These are phyloP conservation scores for Phoebastria nigripes DNA, from an alignment of 2,797 vertebrate genomes.

Conservation along the genomic window DNA sequence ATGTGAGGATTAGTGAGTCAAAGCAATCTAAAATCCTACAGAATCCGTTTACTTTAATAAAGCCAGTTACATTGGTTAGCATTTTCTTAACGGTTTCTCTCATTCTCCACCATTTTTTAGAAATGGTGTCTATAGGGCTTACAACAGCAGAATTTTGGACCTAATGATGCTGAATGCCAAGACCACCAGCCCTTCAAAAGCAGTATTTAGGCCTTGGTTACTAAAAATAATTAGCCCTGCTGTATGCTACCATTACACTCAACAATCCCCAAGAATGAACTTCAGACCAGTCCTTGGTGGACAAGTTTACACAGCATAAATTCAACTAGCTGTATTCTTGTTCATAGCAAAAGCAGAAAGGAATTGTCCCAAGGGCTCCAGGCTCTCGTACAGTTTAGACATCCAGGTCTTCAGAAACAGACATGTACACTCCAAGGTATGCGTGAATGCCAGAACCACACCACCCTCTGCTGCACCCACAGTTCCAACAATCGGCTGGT, in stretches of 20 bases:
- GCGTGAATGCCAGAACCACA: fast-evolving
- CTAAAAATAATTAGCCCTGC: neutral
- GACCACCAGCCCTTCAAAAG: neutral
- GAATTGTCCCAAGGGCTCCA: neutral
- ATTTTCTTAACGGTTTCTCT: neutral
- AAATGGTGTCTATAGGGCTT: neutral
- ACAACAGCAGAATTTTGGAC: neutral
- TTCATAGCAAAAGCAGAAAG: neutral
- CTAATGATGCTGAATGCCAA: neutral
- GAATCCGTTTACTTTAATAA: neutral
- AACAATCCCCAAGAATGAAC: neutral
- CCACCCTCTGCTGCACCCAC: neutral
- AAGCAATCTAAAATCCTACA: neutral
- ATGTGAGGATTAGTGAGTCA: neutral
- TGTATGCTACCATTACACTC: neutral
- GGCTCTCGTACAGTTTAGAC: neutral
- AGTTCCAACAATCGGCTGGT: neutral
- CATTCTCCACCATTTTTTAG: neutral
- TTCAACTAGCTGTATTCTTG: neutral
- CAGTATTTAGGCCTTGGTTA: neutral
- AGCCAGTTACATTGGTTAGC: neutral
- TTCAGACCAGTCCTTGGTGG: neutral
- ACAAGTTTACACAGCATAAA: neutral
- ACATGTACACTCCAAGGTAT: neutral
- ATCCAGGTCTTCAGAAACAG: neutral